Percentiles rank a stretch among this genome's conserved stretches.
phyloP scores from a whole-genome alignment of 64 coral and sea anemone species.

The Montipora cactus region DNA sequence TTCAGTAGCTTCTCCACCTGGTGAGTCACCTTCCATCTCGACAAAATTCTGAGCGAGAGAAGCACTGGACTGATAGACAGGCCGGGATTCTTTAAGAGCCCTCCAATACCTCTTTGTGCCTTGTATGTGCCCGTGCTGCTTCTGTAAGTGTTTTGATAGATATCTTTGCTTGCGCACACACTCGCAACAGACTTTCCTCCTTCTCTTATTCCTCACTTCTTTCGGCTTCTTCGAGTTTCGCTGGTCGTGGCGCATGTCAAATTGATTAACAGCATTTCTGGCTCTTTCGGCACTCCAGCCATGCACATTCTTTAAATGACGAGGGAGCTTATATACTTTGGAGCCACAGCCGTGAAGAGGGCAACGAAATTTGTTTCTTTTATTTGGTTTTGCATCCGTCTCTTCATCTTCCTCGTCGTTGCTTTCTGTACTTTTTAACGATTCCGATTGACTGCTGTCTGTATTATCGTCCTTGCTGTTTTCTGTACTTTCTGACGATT shows the following conservation, averaged over 20 bases:
- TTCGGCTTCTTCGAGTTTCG: background rate
- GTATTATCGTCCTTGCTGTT: background rate
- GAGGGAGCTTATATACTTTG: background rate
- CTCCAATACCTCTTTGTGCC: background rate
- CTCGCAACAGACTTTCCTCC: background rate
- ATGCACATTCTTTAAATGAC: slow-evolving; percentile 25
- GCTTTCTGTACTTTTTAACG: background rate
- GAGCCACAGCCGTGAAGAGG: background rate
- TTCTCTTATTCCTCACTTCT: background rate
- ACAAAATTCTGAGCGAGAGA: background rate
- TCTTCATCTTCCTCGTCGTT: background rate
- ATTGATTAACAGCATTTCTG: slow-evolving; percentile 28
- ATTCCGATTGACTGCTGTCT: background rate
- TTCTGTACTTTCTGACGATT: too few relatives aligned
- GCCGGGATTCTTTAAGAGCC: slow-evolving; percentile 2
- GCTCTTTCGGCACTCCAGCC: background rate
- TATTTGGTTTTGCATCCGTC: background rate
- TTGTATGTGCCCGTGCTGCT: background rate
- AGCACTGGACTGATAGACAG: background rate
- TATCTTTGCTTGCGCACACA: slow-evolving; percentile 24
- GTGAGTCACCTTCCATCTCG: background rate
- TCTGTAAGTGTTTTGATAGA: slow-evolving; percentile 17
- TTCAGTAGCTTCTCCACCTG: slow-evolving; percentile 5
- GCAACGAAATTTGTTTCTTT: slow-evolving; percentile 8
- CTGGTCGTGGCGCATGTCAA: slow-evolving; percentile 17